Percentiles rank a stretch among this genome's conserved stretches.
Evolutionary conservation across 2,797 vertebrate genomes (phyloP).

Genomic region (Protosalanx chinensis): DNA sequence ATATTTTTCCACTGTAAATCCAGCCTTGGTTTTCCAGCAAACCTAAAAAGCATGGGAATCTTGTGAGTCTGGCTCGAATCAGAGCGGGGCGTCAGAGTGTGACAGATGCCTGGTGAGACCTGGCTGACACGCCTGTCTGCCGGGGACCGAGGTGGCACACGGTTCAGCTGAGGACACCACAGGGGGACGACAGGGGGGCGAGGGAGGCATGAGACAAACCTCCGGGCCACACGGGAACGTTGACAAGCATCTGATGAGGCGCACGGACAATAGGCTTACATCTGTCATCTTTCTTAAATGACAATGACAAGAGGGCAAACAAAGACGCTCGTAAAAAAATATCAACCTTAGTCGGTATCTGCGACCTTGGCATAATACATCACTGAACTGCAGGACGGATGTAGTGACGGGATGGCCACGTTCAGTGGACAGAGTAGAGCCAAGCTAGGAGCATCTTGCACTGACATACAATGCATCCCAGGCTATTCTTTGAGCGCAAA

Average conservation of each 20-base stretch:
- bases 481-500: background rate
- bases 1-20: slow-evolving; percentile 77
- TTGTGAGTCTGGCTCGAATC: slow-evolving; percentile 49
- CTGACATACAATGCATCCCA: too few species aligned
- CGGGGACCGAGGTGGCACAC: background rate
- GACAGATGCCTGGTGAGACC: slow-evolving; percentile 18
- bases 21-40: slow-evolving; percentile 38
- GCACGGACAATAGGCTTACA: slow-evolving; percentile 14
- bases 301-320: background rate
- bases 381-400: background rate
- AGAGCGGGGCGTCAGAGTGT: slow-evolving; percentile 37
- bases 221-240: background rate
- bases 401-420: background rate
- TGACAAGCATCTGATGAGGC: slow-evolving; percentile 33
- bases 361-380: slow-evolving; percentile 20
- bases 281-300: slow-evolving; percentile 20
- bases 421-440: too few species aligned
- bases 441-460: too few species aligned
- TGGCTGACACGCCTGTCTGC: background rate
- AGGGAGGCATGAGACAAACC: background rate
- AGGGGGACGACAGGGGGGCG: slow-evolving; percentile 1
- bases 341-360: background rate
- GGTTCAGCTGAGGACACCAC: slow-evolving; percentile 63
- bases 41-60: slow-evolving; percentile 27
- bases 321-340: background rate